Conservation (phyloP, 1,140 invertebrate genomes). For the Amyelois transitella region DNA sequence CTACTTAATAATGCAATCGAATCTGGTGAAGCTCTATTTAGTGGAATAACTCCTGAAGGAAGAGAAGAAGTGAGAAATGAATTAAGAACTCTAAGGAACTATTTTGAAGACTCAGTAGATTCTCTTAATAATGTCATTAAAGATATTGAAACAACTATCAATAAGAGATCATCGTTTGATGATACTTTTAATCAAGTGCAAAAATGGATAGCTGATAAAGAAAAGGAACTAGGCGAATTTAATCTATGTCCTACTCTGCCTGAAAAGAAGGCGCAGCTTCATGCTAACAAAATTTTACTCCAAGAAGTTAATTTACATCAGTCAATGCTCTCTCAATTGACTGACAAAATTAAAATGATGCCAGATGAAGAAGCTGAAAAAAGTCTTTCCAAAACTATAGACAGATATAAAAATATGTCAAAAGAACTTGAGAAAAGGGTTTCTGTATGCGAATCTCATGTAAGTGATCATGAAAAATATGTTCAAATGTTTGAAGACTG, state of each 20-base stretch:
- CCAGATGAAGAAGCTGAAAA: slow-evolving; percentile 84
- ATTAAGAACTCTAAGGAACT: slow-evolving; percentile 85
- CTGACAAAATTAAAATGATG: slow-evolving; percentile 82
- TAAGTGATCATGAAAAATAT: slow-evolving; percentile 88
- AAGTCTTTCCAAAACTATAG: slow-evolving; percentile 80
- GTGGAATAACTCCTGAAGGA: slow-evolving; percentile 89
- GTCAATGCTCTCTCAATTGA: slow-evolving; percentile 84
- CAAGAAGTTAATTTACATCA: slow-evolving; percentile 90
- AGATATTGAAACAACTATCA: slow-evolving; percentile 88
- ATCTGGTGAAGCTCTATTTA: slow-evolving; percentile 90
- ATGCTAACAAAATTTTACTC: slow-evolving; percentile 82
- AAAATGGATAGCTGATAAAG: slow-evolving; percentile 86
- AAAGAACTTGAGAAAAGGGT: slow-evolving; percentile 82
- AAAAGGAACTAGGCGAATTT: slow-evolving; percentile 80
- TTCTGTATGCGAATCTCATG: slow-evolving; percentile 80
- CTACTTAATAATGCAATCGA: slow-evolving; percentile 88
- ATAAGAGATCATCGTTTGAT: slow-evolving; percentile 92
- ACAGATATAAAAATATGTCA: slow-evolving; percentile 81
- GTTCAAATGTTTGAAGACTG: slow-evolving; percentile 84
- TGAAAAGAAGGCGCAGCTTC: slow-evolving; percentile 89
- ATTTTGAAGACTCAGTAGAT: slow-evolving; percentile 89
- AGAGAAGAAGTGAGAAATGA: slow-evolving; percentile 89
- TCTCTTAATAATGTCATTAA: slow-evolving; percentile 89
- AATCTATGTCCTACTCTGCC: slow-evolving; percentile 84
- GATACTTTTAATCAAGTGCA: slow-evolving; percentile 89